These are phyloP conservation scores for Macrotis lagotis DNA, from an alignment of 2,113 vertebrate genomes.

Conservation along the genomic window DNA sequence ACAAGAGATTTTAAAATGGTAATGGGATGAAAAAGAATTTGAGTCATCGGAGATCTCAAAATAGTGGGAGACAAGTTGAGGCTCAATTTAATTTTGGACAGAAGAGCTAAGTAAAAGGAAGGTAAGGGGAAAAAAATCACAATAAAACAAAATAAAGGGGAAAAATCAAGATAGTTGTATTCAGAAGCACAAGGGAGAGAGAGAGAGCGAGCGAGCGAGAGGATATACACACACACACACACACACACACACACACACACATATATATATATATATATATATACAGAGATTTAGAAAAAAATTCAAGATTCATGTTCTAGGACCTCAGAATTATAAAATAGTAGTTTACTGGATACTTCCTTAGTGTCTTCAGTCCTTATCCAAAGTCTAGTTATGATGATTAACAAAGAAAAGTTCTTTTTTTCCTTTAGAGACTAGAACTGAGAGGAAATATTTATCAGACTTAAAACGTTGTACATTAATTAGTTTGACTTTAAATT, in stretches of 20 bases:
- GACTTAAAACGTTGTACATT: too few relatives aligned
- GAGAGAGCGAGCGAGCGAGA: too few relatives aligned
- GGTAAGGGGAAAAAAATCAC: neutral
- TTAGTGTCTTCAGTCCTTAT: neutral
- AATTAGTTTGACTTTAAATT: too few relatives aligned
- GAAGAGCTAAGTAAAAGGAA: neutral
- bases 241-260: too few relatives aligned
- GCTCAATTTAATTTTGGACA: neutral
- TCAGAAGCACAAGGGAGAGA: neutral
- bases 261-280: too few relatives aligned
- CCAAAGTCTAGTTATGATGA: neutral
- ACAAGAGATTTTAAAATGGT: neutral
- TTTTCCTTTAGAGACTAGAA: neutral
- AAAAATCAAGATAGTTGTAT: neutral
- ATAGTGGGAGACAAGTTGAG: neutral
- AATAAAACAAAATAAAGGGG: neutral
- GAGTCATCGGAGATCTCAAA: neutral
- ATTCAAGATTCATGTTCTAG: neutral
- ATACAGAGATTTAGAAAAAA: too few relatives aligned
- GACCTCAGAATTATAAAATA: neutral
- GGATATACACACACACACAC: too few relatives aligned
- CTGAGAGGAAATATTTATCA: neutral
- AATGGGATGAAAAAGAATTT: neutral
- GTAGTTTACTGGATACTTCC: neutral
- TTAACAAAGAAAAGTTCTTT: neutral